These are phyloP conservation scores for Ianthella basta DNA, from an alignment of 37 sponge, comb jelly and placozoan genomes.

Conservation along the genomic window DNA sequence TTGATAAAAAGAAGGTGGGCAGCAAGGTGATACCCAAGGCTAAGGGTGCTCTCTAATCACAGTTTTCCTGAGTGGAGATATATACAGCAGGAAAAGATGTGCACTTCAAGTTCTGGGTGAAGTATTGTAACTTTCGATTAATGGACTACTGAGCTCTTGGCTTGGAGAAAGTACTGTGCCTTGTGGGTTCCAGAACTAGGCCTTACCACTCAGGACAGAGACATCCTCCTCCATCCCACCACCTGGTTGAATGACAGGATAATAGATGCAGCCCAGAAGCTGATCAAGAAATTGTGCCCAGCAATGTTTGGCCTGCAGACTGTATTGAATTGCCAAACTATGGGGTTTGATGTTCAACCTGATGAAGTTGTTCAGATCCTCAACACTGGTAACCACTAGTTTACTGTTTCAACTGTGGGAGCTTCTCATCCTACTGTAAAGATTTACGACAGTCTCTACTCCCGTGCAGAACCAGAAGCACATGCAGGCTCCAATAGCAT, in stretches of 20 bases:
- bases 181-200: conserved; percentile 17
- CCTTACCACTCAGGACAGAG: neutral
- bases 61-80: neutral
- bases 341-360: neutral
- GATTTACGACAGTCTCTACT: conserved; percentile 34
- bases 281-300: neutral
- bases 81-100: neutral
- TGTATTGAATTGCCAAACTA: neutral
- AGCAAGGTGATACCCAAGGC: neutral
- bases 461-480: neutral
- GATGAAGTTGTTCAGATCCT: conserved; percentile 45
- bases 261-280: conserved; percentile 22
- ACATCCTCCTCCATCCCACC: conserved; percentile 5
- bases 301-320: conserved; percentile 20
- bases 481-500: neutral
- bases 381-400: conserved; percentile 40
- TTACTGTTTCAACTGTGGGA: conserved; percentile 40
- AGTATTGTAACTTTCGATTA: neutral
- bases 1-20: conserved; percentile 12
- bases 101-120: conserved; percentile 16
- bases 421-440: conserved; percentile 15
- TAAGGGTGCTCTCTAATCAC: neutral
- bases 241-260: conserved; percentile 15
- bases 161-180: conserved; percentile 10
- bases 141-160: conserved; percentile 2